These are phyloP conservation scores for Myotis findleyi DNA, from an alignment of 2,797 vertebrate species.

Conservation along the genomic window DNA sequence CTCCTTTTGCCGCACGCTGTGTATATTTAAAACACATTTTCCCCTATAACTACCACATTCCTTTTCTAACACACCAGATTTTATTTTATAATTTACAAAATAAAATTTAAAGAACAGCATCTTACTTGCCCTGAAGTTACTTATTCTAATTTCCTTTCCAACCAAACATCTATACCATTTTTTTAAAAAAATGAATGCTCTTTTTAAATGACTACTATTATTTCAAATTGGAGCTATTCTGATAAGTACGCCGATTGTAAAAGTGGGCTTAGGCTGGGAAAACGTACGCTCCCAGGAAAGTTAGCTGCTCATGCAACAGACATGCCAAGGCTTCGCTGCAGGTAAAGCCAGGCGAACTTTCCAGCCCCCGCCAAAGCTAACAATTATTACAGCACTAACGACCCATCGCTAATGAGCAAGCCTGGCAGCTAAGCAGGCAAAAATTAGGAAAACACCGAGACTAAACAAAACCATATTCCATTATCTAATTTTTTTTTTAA, in stretches of 20 bases:
- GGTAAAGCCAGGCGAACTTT: neutral
- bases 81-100: conserved; percentile 53
- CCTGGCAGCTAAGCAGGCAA: neutral
- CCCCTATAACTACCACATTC: neutral
- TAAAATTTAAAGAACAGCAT: conserved; percentile 66
- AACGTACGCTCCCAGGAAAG: conserved; percentile 17
- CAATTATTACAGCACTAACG: neutral
- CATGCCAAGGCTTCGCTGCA: neutral
- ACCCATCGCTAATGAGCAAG: neutral
- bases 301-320: neutral
- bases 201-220: conserved; percentile 48
- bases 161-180: neutral
- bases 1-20: neutral
- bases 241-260: neutral
- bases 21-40: neutral
- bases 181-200: neutral
- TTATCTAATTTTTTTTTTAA: neutral
- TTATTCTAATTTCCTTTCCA: conserved; percentile 69
- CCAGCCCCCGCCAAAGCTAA: neutral
- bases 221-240: conserved; percentile 50
- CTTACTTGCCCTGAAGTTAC: conserved; percentile 70
- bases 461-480: neutral
- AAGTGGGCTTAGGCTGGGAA: neutral
- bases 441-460: neutral
- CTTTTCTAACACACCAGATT: neutral